A percentile compares a stretch with the other conserved stretches of the same genome.
phyloP scores from a whole-genome alignment of 1,140 invertebrate genomes.

The Bombyx mori region ASM3026992v2 NC_085129.1:7879501-7880000 shows the following conservation, averaged over 20 bases:
- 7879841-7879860: too few species aligned
- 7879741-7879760: conserved; percentile 8
- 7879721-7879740: conserved; percentile 41
- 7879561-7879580: conserved; percentile 61
- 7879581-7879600: conserved; percentile 67
- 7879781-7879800: too few species aligned
- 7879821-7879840: too few species aligned
- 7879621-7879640: conserved; percentile 58
- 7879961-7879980: too few species aligned
- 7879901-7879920: too few species aligned
- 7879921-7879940: too few species aligned
- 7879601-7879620: conserved; percentile 59
- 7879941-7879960: too few species aligned
- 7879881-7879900: too few species aligned
- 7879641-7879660: conserved; percentile 58
- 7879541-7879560: conserved; percentile 59
- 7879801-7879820: too few species aligned
- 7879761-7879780: too few species aligned
- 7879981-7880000: too few species aligned
- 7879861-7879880: too few species aligned
- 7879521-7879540: conserved; percentile 55
- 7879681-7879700: conserved; percentile 57
- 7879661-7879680: conserved; percentile 43
- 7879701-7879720: conserved; percentile 45
- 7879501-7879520: conserved; percentile 61